A percentile compares a stretch with the other conserved stretches of the same genome.
Conservation (phyloP, 2,888 invertebrate genomes). For the Parnassius orleans region DNA sequence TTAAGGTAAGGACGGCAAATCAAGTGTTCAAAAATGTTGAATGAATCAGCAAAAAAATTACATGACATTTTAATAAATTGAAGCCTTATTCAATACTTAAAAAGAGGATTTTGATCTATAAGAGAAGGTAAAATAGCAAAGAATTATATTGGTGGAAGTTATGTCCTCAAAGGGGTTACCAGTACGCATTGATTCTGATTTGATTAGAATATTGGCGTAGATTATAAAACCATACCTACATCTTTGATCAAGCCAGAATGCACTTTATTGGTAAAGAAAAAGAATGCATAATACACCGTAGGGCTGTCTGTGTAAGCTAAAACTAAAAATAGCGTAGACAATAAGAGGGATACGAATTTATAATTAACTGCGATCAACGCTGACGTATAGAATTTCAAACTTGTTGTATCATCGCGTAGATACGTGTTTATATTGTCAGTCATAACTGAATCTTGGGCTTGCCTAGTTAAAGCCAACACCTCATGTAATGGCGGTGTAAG, state of each 20-base stretch:
- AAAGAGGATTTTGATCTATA: too few species aligned
- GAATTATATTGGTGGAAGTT: constrained; percentile 57
- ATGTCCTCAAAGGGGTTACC: constrained; percentile 63
- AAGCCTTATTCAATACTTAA: too few species aligned
- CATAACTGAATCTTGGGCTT: too few species aligned
- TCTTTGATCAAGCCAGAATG: constrained; percentile 31
- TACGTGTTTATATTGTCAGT: constrained; percentile 29
- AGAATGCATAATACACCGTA: constrained; percentile 23
- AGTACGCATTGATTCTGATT: constrained; percentile 69
- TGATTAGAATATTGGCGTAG: constrained; percentile 65
- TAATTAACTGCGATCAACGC: constrained; percentile 81
- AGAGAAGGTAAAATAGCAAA: too few species aligned
- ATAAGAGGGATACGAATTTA: constrained; percentile 76
- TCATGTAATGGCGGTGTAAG: too few species aligned
- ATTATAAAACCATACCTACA: constrained; percentile 56
- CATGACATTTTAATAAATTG: too few species aligned
- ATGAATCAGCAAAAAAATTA: too few species aligned
- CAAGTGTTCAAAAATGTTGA: too few species aligned
- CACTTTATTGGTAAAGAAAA: constrained; percentile 32
- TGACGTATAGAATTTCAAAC: constrained; percentile 78
- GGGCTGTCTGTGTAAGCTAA: constrained; percentile 26
- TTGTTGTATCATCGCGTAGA: constrained; percentile 55
- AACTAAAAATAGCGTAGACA: constrained; percentile 66
- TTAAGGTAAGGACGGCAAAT: too few species aligned
- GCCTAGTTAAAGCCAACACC: too few species aligned